Conservation (phyloP, 2,113 vertebrate species). For the Takifugu bimaculatus region DNA sequence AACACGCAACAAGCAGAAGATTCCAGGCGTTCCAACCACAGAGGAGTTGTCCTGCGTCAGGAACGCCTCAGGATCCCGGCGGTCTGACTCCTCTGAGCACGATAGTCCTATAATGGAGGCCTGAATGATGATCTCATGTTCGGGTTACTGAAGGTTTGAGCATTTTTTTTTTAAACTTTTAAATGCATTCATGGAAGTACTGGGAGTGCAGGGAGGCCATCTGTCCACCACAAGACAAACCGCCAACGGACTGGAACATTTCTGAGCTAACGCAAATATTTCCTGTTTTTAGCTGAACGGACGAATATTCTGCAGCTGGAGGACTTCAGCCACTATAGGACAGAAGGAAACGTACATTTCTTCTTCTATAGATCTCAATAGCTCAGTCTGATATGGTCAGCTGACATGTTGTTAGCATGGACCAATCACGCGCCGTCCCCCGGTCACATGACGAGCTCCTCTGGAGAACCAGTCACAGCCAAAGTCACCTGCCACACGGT, state of each 20-base stretch:
- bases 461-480: too few species aligned
- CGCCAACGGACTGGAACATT: constrained; percentile 16
- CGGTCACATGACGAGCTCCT: too few species aligned
- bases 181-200: not conserved
- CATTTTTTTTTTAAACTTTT: not conserved
- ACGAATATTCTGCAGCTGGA: constrained; percentile 19
- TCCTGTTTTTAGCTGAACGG: constrained; percentile 25
- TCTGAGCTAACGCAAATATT: constrained; percentile 1
- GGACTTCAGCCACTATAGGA: constrained; percentile 29
- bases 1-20: too few species aligned
- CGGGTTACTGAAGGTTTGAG: constrained; percentile 21
- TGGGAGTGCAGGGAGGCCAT: constrained; percentile 9
- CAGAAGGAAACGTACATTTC: constrained; percentile 3
- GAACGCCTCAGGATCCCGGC: constrained; percentile 16
- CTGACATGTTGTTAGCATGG: too few species aligned
- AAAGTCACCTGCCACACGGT: too few species aligned
- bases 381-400: too few species aligned
- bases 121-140: constrained; percentile 16
- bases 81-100: constrained; percentile 17
- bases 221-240: constrained; percentile 11
- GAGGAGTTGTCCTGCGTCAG: constrained; percentile 16
- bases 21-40: constrained; percentile 11
- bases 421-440: too few species aligned
- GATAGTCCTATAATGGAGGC: constrained; percentile 15
- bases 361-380: too few species aligned